Conservation (phyloP, 1,140 invertebrate genomes). For the Nomia melanderi region DNA sequence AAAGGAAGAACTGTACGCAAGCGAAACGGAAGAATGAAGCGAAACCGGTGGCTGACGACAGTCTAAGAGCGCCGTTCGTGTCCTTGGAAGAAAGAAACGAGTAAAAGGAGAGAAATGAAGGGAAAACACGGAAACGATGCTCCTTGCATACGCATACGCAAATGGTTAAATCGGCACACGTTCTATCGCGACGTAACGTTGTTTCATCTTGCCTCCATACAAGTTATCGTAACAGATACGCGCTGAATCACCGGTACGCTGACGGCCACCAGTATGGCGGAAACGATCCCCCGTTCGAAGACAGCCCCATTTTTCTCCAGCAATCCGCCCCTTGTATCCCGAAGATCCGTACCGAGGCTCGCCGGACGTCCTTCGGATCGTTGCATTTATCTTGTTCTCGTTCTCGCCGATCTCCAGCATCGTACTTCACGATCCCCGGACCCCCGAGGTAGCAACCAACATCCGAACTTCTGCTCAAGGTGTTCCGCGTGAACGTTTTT, state of each 20-base stretch:
- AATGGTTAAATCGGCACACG: conserved; percentile 60
- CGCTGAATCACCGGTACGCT: conserved; percentile 58
- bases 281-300: background rate
- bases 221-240: conserved; percentile 64
- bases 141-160: conserved; percentile 58
- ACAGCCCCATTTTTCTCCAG: too few species aligned
- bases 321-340: background rate
- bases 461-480: conserved; percentile 25
- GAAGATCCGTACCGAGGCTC: background rate
- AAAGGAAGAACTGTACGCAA: background rate
- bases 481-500: background rate
- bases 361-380: conserved; percentile 13
- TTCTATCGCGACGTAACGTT: conserved; percentile 61
- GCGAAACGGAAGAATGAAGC: conserved; percentile 49
- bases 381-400: conserved; percentile 34
- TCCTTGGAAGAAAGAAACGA: conserved; percentile 25
- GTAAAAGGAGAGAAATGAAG: too few species aligned
- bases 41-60: conserved; percentile 67
- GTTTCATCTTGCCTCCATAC: conserved; percentile 77
- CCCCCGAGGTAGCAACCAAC: background rate
- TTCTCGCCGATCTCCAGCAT: conserved; percentile 1
- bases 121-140: conserved; percentile 22
- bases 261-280: conserved; percentile 63
- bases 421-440: background rate
- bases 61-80: conserved; percentile 60